Percentiles rank a stretch among this genome's conserved stretches.
These are phyloP conservation scores for Chymomyza caudatula DNA, from an alignment of 2,888 invertebrate species.

Conservation along the genomic window DNA sequence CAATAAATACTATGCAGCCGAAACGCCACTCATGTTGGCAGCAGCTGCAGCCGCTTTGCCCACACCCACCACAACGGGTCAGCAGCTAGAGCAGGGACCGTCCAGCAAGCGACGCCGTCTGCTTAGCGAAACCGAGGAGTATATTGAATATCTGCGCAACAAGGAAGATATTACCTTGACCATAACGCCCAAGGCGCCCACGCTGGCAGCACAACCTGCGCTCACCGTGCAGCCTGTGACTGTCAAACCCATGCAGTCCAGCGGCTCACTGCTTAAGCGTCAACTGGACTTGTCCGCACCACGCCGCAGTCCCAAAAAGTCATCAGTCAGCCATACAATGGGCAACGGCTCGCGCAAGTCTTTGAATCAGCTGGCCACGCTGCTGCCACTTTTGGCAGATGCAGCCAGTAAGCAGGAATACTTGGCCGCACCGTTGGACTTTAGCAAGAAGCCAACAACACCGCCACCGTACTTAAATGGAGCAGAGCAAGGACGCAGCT, in stretches of 20 bases:
- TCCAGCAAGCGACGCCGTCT: slow-evolving; percentile 59
- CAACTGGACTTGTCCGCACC: slow-evolving; percentile 63
- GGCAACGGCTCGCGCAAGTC: slow-evolving; percentile 58
- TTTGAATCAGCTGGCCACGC: slow-evolving; percentile 68
- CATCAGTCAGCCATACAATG: slow-evolving; percentile 12
- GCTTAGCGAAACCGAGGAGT: slow-evolving; percentile 76
- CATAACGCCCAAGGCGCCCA: slow-evolving; percentile 69
- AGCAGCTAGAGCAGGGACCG: slow-evolving; percentile 39
- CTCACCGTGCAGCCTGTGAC: not conserved
- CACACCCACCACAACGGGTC: slow-evolving; percentile 59
- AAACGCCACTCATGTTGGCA: slow-evolving; percentile 74
- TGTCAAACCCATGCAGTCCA: slow-evolving; percentile 1
- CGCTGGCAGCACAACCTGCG: not conserved
- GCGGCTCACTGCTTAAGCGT: slow-evolving; percentile 58
- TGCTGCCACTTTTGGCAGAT: slow-evolving; percentile 70
- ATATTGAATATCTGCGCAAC: slow-evolving; percentile 77
- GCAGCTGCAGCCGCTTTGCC: slow-evolving; percentile 62
- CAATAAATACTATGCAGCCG: slow-evolving; percentile 77
- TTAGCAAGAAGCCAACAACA: slow-evolving; percentile 63
- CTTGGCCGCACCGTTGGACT: slow-evolving; percentile 69
- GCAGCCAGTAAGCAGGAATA: slow-evolving; percentile 73
- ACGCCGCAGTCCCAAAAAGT: slow-evolving; percentile 64
- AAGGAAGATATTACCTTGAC: slow-evolving; percentile 78
- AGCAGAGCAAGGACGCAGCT: slow-evolving; percentile 67
- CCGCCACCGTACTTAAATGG: slow-evolving; percentile 2